Conservation (phyloP, 2,888 invertebrate species). For the Ctena decussata region DNA sequence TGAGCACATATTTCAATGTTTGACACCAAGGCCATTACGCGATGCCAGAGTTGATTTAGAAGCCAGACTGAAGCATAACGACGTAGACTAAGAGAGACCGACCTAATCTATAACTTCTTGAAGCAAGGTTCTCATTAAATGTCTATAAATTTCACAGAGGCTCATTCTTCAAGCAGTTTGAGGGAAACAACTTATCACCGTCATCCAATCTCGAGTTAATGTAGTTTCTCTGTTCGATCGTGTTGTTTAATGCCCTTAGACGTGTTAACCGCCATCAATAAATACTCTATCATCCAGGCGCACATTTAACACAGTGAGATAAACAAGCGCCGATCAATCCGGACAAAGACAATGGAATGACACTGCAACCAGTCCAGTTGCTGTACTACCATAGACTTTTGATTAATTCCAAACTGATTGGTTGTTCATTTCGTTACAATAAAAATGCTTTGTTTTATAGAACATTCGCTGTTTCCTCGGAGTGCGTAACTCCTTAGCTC, state of each 20-base stretch:
- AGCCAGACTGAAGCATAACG: no score
- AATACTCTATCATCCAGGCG: not conserved
- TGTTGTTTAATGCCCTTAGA: not conserved
- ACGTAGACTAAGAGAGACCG: no score
- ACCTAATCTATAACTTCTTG: not conserved
- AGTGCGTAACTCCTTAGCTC: no score
- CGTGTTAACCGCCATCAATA: slow-evolving; percentile 6
- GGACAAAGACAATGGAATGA: not conserved
- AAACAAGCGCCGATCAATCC: not conserved
- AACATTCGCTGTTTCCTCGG: no score
- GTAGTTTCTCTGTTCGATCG: slow-evolving; percentile 5
- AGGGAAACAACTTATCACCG: slow-evolving; percentile 5
- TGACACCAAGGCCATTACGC: no score
- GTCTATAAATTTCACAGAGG: not conserved
- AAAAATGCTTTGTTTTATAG: no score
- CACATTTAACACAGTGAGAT: not conserved
- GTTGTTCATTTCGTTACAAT: no score
- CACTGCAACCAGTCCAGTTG: no score
- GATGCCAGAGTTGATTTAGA: no score
- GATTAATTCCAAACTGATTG: no score
- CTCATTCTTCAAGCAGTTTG: not conserved
- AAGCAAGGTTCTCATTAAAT: not conserved
- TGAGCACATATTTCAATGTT: no score
- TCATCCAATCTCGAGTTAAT: not conserved
- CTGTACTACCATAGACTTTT: no score